phyloP scores from a whole-genome alignment of 2,888 invertebrate genomes.

The Lasioglossum calceatum region DNA sequence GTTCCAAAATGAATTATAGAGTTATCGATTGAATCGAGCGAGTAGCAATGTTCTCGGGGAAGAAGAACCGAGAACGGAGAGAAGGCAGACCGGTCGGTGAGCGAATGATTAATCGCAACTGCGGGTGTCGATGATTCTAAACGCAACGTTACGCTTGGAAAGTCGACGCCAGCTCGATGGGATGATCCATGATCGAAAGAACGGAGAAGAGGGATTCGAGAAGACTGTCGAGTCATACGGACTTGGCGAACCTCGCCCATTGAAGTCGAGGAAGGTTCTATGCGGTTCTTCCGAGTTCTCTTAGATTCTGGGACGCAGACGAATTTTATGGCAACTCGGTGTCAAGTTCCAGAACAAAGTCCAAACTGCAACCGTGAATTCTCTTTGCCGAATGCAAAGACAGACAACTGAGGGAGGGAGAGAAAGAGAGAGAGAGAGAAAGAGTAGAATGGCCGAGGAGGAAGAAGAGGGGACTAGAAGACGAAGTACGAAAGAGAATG shows the following conservation, averaged over 20 bases:
- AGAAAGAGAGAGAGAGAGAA: not conserved
- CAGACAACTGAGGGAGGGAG: constrained; percentile 2
- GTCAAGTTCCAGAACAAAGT: constrained; percentile 49
- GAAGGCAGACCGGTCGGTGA: not conserved
- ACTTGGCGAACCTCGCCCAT: not conserved
- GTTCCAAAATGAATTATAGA: not conserved
- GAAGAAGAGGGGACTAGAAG: constrained; percentile 45
- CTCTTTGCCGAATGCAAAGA: constrained; percentile 57
- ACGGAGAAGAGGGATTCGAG: not conserved
- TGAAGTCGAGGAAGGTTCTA: not conserved
- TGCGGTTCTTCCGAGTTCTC: not conserved
- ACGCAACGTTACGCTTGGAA: not conserved
- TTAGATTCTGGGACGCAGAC: constrained; percentile 4
- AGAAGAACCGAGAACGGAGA: not conserved
- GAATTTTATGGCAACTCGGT: constrained; percentile 7
- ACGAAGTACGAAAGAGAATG: constrained; percentile 53
- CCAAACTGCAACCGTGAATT: constrained; percentile 52
- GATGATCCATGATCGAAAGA: not conserved
- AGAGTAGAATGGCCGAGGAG: not conserved
- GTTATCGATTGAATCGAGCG: not conserved
- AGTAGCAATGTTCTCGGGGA: not conserved
- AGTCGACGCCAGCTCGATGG: not conserved
- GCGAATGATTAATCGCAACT: constrained; percentile 2
- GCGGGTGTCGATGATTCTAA: constrained; percentile 5
- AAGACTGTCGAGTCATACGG: not conserved